Conservation (phyloP, 2,113 vertebrate genomes). For the Forbesichthys papilliferus region DNA sequence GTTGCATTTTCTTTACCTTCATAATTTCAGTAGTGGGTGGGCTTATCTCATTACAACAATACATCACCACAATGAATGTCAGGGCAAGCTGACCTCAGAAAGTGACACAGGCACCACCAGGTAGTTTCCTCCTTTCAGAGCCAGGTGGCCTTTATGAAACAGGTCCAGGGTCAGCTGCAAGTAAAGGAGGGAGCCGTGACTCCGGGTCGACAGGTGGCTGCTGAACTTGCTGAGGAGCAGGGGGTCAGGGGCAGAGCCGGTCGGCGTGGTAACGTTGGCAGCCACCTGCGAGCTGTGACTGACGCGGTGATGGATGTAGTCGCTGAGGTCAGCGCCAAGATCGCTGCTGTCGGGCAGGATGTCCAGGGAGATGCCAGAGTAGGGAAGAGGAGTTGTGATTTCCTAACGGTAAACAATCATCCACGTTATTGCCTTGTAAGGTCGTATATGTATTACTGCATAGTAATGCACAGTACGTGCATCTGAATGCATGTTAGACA, state of each 20-base stretch:
- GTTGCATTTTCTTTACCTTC: no score
- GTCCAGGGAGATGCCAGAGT: conserved; percentile 87
- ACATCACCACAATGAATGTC: background rate
- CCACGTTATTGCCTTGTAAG: background rate
- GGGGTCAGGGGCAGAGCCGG: conserved; percentile 86
- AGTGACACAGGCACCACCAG: conserved; percentile 94
- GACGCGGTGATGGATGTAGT: conserved; percentile 92
- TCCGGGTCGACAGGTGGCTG: conserved; percentile 89
- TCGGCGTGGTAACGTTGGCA: conserved; percentile 89
- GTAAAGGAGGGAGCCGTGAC: conserved; percentile 95
- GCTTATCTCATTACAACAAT: background rate
- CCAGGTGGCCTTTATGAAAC: conserved; percentile 91
- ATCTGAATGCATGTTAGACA: no score
- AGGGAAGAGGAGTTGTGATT: conserved; percentile 84
- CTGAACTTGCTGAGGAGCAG: conserved; percentile 88
- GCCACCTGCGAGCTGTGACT: conserved; percentile 87
- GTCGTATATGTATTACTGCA: background rate
- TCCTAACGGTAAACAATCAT: conserved; percentile 74
- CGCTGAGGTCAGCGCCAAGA: conserved; percentile 86
- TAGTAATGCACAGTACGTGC: no score
- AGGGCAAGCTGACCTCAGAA: conserved; percentile 77
- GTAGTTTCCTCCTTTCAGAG: conserved; percentile 94
- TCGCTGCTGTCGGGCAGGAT: conserved; percentile 90
- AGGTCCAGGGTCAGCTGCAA: conserved; percentile 94
- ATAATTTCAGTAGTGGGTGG: no score